Base-by-base conservation (phyloP, 2,113 vertebrate species). In the Mobula birostris region DNA sequence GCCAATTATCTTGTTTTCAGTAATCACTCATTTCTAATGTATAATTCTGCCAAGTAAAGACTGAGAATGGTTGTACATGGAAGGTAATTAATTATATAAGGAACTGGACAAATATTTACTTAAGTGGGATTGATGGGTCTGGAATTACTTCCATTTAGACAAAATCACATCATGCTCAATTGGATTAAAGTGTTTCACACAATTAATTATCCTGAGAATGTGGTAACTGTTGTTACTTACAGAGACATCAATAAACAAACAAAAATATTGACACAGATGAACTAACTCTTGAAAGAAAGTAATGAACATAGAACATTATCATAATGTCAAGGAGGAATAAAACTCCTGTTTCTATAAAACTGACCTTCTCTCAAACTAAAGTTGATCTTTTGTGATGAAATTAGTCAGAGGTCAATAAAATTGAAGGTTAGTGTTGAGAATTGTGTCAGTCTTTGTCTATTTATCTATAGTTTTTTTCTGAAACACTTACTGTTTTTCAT, bases 41-140 rank as follows among this genome's bases (percentile, higher is more conserved):
- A 17, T n/a, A 32, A 3, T 68, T 68, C 85, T 32, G 7, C 6
- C 1, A 5, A 68, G n/a, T 17, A 36, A 63, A 90, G 11, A 32
- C 32, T 32, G 19, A 32, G 48, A 85, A 85, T 61, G 82, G 15
- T 19, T 66, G 29, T n/a, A 32, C 6, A 29, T 88, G 63, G n/a
- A 88, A 88, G 14, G 61, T 29, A 36, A 79, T 77, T 77, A 77
- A 88, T n/a, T 66, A 63, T 66, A 17, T 66, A 5, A 90, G n/a
- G 29, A 68, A 63, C 83, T 63, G 56, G 83, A 88, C 61, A 27
- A 63, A 63, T n/a, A 88, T 17, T 88, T 90, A 61, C 58, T 66
- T 66, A 66, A 19, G 61, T 90, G 85, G 29, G 12, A 66, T 90
- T 90, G 85, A 90, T 90, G 61, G 85, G 66, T 66, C 58, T 90